Evolutionary conservation across 2,888 invertebrate species (phyloP), one percentile per base, ranked within the genome.

Genomic region (Tetranychus piercei): DNA sequence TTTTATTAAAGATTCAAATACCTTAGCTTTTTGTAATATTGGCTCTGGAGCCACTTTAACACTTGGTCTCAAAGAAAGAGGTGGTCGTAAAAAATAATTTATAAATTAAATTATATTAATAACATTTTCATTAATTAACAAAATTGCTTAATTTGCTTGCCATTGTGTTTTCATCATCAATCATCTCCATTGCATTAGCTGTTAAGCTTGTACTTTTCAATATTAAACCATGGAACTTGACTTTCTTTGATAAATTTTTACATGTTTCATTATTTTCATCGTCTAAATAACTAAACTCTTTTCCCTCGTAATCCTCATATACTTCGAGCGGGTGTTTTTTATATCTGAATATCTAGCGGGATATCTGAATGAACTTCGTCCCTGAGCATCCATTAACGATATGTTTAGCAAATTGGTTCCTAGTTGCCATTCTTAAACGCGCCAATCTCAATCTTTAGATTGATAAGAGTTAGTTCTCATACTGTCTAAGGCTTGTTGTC

Each of bases 1-100:
- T 84, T 99, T 97, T 86, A 92, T 97, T 86, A 99, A 99, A 82
- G 97, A 99, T 84, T 92, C 89, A 74, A 93, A 95, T 81, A 88
- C 90, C 0, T 85, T 96, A 83, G 97, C 94, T 0, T 99, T 89
- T 85, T 99, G 99, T 85, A 99, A 99, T 84, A 88, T 97, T 77
- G 86, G 88, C 11, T 66, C 71, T 44, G 76, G 75, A 7, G 72
- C 72, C n/a, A 8, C 44, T 15, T 66, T 76, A 22, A 22, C 67
- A 11, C 72, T 76, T 11, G 76, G 74, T 22, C 67, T 76, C 15
- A 76, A 76, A 73, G 76, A 76, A 44, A 74, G 76, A 67, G 76
- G 76, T 15, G 76, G 76, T 23, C 65, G 74, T 5, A 76, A 76
- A 55, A 76, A 76, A 64, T 76, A 70, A 72, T 43, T n/a, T 18